Evolutionary conservation across 2,797 vertebrate genomes (phyloP).

Genomic region (Lagorchestes hirsutus): DNA sequence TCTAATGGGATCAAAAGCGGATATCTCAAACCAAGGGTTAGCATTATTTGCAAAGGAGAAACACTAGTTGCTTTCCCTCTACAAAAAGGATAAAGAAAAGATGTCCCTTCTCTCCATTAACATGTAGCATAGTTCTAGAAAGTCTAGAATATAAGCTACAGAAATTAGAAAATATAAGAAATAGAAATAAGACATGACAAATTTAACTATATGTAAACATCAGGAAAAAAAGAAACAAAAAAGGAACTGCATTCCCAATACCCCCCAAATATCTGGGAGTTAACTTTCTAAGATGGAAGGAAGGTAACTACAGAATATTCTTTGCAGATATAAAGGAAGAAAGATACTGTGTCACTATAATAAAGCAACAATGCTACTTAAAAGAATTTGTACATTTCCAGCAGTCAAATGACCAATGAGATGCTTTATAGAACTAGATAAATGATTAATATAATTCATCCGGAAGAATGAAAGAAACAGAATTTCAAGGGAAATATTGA

Average conservation of each 20-base stretch:
- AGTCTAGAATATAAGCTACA: not conserved
- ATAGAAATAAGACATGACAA: not conserved
- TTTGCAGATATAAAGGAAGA: not conserved
- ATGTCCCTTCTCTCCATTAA: not conserved
- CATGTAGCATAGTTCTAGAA: too few species aligned
- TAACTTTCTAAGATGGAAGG: not conserved
- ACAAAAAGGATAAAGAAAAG: not conserved
- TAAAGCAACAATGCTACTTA: not conserved
- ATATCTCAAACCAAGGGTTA: not conserved
- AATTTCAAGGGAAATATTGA: not conserved
- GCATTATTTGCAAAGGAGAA: not conserved
- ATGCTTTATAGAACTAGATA: not conserved
- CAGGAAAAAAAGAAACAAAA: not conserved
- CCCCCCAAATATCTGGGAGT: not conserved
- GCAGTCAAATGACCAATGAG: not conserved
- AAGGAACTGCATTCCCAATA: not conserved
- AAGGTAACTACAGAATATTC: not conserved
- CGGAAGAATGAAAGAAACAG: not conserved
- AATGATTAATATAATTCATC: not conserved
- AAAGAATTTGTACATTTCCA: not conserved
- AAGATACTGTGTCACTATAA: not conserved
- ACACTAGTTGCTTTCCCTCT: not conserved
- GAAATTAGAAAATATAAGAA: not conserved
- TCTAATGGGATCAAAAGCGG: not conserved
- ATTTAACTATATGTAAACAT: not conserved